These are phyloP conservation scores for Pelecanoides urinatrix DNA, from an alignment of 2,113 vertebrate genomes.

Conservation along the genomic window DNA sequence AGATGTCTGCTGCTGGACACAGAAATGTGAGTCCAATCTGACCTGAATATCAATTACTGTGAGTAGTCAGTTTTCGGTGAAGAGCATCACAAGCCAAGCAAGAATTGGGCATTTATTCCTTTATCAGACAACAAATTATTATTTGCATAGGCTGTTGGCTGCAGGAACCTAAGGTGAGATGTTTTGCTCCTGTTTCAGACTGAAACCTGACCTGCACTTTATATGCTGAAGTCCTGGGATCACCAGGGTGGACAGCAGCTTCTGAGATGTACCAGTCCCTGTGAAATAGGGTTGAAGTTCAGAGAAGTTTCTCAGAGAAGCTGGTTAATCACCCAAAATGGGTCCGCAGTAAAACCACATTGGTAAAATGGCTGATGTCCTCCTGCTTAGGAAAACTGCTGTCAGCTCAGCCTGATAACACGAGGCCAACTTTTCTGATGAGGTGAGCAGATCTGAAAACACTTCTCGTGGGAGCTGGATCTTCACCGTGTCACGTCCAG, in stretches of 20 bases:
- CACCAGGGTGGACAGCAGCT: not conserved
- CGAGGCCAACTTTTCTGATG: not conserved
- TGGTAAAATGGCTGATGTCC: not conserved
- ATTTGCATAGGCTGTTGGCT: not conserved
- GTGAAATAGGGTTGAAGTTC: not conserved
- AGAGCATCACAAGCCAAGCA: not conserved
- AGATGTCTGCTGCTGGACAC: not conserved
- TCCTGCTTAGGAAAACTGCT: not conserved
- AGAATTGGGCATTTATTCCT: not conserved
- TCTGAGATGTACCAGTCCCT: not conserved
- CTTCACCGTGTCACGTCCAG: not conserved
- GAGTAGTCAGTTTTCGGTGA: not conserved
- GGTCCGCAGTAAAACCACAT: not conserved
- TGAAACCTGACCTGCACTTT: not conserved
- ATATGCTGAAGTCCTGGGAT: not conserved
- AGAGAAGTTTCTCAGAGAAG: not conserved
- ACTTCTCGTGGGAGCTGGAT: not conserved
- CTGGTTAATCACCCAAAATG: not conserved
- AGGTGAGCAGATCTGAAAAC: not conserved
- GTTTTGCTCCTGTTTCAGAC: not conserved
- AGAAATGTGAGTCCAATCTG: not conserved
- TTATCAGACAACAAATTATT: not conserved
- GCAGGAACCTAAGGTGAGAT: not conserved
- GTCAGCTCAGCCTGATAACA: not conserved
- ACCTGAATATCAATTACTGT: not conserved